Percentiles rank a stretch among this genome's conserved stretches.
phyloP scores from a whole-genome alignment of 2,888 invertebrate genomes.

The Hyalella azteca region DNA sequence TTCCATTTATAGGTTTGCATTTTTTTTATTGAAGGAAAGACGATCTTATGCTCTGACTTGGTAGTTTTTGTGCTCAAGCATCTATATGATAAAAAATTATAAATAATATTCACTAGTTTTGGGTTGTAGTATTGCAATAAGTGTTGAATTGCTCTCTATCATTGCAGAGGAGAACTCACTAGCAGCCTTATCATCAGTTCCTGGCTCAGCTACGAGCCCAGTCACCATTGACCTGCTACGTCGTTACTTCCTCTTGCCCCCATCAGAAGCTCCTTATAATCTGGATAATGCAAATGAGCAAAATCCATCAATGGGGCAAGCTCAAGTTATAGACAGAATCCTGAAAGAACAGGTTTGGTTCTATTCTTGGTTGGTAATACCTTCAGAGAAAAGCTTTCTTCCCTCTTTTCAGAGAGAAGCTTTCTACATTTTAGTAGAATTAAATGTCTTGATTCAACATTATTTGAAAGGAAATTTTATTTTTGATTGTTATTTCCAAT shows the following conservation, averaged over 20 bases:
- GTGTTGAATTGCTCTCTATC: background rate
- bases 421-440: background rate
- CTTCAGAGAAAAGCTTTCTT: background rate
- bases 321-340: conserved; percentile 62
- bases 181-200: background rate
- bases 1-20: too few species aligned
- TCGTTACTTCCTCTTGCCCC: conserved; percentile 47
- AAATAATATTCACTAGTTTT: background rate
- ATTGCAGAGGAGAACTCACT: background rate
- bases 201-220: conserved; percentile 26
- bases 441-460: background rate
- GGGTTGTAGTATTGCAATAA: background rate
- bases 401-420: background rate
- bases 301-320: conserved; percentile 65
- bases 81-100: background rate
- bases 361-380: background rate
- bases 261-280: conserved; percentile 59
- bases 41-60: background rate
- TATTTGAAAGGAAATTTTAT: too few species aligned
- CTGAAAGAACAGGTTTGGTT: conserved; percentile 63
- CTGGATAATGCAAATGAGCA: conserved; percentile 60
- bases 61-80: background rate
- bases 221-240: conserved; percentile 39
- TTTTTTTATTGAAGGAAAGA: background rate
- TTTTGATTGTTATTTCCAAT: too few species aligned